Conservation (phyloP, 2,797 vertebrate species). For the Trachurus trachurus region DNA sequence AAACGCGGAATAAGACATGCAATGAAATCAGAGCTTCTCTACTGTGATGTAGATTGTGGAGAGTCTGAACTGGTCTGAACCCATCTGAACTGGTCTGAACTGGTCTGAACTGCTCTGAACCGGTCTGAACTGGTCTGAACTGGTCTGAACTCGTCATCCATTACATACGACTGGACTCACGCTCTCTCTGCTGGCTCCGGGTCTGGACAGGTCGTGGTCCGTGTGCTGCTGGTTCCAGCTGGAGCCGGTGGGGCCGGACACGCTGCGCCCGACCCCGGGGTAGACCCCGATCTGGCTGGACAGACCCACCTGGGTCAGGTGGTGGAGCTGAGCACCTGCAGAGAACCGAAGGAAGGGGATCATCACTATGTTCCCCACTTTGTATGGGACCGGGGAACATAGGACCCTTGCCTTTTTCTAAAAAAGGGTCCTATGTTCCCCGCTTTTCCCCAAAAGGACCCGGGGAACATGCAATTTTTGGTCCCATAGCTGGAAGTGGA, state of each 20-base stretch:
- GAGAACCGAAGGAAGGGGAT: too few species aligned
- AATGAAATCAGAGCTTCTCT: background rate
- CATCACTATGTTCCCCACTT: too few species aligned
- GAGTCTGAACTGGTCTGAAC: too few species aligned
- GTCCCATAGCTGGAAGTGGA: too few species aligned
- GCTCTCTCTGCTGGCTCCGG: constrained; percentile 87
- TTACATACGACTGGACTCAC: constrained; percentile 88
- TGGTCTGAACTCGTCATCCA: background rate
- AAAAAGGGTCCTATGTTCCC: too few species aligned
- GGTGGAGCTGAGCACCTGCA: constrained; percentile 96
- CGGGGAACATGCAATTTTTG: too few species aligned
- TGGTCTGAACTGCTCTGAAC: background rate
- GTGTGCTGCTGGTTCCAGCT: constrained; percentile 92
- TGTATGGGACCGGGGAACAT: too few species aligned
- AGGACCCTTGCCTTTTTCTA: too few species aligned
- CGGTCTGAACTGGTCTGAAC: background rate
- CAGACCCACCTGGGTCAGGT: constrained; percentile 96
- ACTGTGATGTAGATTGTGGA: background rate
- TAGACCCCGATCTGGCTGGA: constrained; percentile 93
- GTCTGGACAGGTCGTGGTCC: constrained; percentile 90
- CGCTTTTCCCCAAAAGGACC: too few species aligned
- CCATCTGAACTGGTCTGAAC: background rate
- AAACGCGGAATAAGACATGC: background rate
- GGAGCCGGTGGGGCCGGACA: constrained; percentile 90
- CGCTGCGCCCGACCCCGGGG: constrained; percentile 91